Base-by-base conservation (phyloP, 92 coral and sea anemone species). In the Anthopleura xanthogrammica region DNA sequence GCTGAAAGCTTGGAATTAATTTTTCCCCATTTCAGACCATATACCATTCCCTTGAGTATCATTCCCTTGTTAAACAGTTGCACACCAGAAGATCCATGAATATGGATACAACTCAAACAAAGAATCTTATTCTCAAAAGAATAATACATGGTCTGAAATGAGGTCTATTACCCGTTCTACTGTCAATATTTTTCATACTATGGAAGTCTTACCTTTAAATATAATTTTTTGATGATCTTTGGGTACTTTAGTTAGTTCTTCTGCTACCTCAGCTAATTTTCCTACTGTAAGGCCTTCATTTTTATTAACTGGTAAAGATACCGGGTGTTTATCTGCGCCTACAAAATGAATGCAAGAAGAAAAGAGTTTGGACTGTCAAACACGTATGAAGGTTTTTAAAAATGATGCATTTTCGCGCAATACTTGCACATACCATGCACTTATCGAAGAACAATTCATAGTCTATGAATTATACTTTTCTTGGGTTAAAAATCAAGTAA, bases 161-260 rank as follows among this genome's bases (percentile, higher is more conserved):
- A 46, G 50, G 50, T 46, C 50, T 46, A 46, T 46, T 3, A 46
- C 36, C 36, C 36, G 36, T 29, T 29, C 36, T 29, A 29, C 9
- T 10, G 11, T 80, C 48, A 66, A 39, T 60, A 46, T 13, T 19
- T 64, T 64, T 64, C 20, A 50, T 43, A 70, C 41, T 4, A 16
- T 42, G 24, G 17, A 23, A 23, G 41, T 41, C 14, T 42, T 88
- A 89, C 99, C 99, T 94, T 96, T 96, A 74, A 88, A 91, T 72
- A 96, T 96, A 9, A 96, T 83, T 83, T 90, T 92, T 85, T 94
- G 95, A 42, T 90, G 83, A 43, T 87, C 82, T 43, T 72, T 87
- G 29, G 99, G 99, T 14, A 96, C 99, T 40, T 91, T 91, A 12
- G 95, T 89, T 36, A 91, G 72, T 66, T 75, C 41, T 39, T 92